Conservation (phyloP, 2,888 invertebrate genomes). For the Epirrhoe alternata region DNA sequence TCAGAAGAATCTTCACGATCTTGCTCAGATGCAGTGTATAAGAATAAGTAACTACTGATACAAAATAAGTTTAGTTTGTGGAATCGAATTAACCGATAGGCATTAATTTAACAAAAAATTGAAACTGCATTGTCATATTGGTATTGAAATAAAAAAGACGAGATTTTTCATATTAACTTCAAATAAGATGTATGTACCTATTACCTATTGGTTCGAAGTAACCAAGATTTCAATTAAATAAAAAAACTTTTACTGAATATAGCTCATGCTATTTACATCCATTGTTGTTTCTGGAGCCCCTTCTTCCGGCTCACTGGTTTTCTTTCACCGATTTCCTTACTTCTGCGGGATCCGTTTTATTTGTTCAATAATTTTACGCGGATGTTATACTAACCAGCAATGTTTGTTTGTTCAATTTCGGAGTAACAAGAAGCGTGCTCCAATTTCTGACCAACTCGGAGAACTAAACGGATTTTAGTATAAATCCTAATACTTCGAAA, state of each 20-base stretch:
- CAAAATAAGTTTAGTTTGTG: no score
- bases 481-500: slow-evolving; percentile 4
- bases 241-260: background rate
- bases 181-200: no score
- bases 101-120: background rate
- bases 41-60: no score
- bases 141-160: background rate
- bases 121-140: background rate
- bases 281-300: slow-evolving; percentile 26
- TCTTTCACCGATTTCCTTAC: slow-evolving; percentile 32
- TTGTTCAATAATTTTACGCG: slow-evolving; percentile 27
- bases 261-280: slow-evolving; percentile 24
- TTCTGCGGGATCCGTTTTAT: slow-evolving; percentile 27
- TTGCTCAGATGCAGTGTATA: no score
- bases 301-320: slow-evolving; percentile 28
- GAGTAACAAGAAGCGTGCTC: slow-evolving; percentile 11
- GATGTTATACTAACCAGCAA: slow-evolving; percentile 21
- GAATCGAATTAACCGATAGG: no score
- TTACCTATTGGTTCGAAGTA: no score
- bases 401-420: slow-evolving; percentile 20
- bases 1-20: no score
- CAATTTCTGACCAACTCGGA: slow-evolving; percentile 8
- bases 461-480: slow-evolving; percentile 6
- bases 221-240: background rate
- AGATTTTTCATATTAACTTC: background rate